Evolutionary conservation across 2,797 vertebrate genomes (phyloP), one percentile per base, ranked within the genome.

Genomic region (Manis javanica): DNA sequence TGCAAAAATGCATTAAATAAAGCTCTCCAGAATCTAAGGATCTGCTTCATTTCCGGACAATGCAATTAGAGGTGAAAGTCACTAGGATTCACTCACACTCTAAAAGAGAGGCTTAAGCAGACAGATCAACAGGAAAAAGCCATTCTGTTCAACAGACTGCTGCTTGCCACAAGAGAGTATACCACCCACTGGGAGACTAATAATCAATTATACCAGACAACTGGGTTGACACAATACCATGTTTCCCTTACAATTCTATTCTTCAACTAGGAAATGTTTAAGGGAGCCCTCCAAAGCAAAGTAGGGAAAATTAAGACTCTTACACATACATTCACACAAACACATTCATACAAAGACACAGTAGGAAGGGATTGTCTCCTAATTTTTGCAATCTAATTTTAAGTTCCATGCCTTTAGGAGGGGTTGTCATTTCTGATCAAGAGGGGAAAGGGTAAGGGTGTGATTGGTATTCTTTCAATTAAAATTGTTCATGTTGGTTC

Each of bases 401-500:
- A 93, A 98, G 97, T 68, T 53, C 63, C 87, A 97, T 91, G 90
- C 53, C 89, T 96, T 97, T 37, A 90, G 4, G 13, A 96, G 49
- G 87, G 64, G 66, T 95, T 97, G 89, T 29, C 83, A 93, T 88
- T 95, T 98, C 87, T 98, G 96, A 98, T 96, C 6, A 92, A 71
- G 79, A 19, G 68, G 46, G 90, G 91, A 57, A 90, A 55, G 72
- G 88, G 15, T 90, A 93, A 96, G 71, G 69, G 95, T 95, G 87
- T 92, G 94, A 95, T 82, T 95, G 82, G 87, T 95, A 98, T 96
- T 97, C 96, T 97, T 98, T 96, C 96, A 97, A 95, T 96, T 98
- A 98, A 97, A 97, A 98, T 97, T 46, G 94, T 97, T 97, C 97
- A 90, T 97, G 95, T 98, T 97, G 94, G 95, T 95, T 96, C 97